Conservation (phyloP, 2,797 vertebrate species). For the Rhinoraja longicauda region DNA sequence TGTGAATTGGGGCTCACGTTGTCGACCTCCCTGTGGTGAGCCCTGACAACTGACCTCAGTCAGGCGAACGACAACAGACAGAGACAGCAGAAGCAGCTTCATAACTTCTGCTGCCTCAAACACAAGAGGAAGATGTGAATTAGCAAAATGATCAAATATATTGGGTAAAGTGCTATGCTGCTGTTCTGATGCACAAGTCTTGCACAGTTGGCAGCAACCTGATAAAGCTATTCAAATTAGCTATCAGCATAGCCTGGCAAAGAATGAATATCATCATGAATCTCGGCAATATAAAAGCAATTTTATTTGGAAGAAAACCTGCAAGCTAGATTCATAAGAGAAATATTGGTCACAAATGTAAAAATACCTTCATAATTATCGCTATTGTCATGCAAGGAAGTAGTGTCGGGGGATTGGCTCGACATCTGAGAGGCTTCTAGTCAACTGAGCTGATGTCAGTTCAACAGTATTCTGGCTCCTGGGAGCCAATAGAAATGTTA, state of each 20-base stretch:
- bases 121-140: no score
- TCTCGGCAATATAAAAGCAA: background rate
- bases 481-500: background rate
- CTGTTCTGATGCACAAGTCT: background rate
- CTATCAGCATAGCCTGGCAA: background rate
- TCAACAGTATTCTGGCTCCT: background rate
- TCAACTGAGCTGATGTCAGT: constrained; percentile 12
- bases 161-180: background rate
- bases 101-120: no score
- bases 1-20: no score
- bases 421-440: background rate
- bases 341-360: background rate
- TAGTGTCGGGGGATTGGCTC: background rate
- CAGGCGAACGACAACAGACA: no score
- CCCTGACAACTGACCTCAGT: no score
- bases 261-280: background rate
- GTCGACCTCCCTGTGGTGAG: no score
- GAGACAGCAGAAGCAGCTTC: no score
- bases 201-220: background rate
- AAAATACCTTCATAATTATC: background rate
- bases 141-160: no score
- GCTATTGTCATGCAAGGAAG: background rate
- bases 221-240: background rate
- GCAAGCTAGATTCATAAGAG: background rate
- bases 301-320: background rate